Base-by-base conservation (phyloP, 2,888 invertebrate genomes). In the Thereva unica region DNA sequence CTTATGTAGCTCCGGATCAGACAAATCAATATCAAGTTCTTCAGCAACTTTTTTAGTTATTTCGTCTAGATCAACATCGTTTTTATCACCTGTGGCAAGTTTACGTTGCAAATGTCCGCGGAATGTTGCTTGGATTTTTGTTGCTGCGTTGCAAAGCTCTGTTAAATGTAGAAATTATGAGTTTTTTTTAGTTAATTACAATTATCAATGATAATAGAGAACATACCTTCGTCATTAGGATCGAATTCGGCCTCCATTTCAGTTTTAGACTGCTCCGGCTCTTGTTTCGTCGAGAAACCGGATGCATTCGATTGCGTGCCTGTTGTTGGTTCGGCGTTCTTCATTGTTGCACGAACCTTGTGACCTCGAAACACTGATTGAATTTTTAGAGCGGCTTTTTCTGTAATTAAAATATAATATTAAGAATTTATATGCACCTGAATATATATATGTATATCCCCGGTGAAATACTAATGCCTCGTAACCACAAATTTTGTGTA, bases 121-220 rank as follows among this genome's bases (percentile, higher is more conserved):
- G 85, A 94, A 95, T 12, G 92, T 92, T 5, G 94, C 93, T 81
- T 95, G 94, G 78, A 95, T 95, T 85, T 93, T 94, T 59, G 91
- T 90, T 42, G 94, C 95, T 4, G 93, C 93, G 80, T 87, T 83
- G 79, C 89, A 89, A 72, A 93, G 83, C 75, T 92, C 93, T 92
- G 85, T 12, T 8, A 56, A 56, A 40, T n/a, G 23, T n/a, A n/a
- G 23, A 56, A 9, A 23, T 38, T 40, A 5, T 4, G 3, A 52
- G 1, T 52, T 12, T 40, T 54, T 54, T 9, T 10, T 37, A 23
- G n/a, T 23, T 23, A 23, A 23, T 23, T 23, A 23, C 23, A 23
- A 23, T 52, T 34, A 49, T 35, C 8, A 10, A n/a, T 40, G 4
- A 5, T 4, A 2, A 8, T 4, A 41, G 35, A 6, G 12, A 4